A percentile compares a stretch with the other conserved stretches of the same genome.
phyloP scores from a whole-genome alignment of 2,797 vertebrate genomes.

The Micropoecilia bifurca region DNA sequence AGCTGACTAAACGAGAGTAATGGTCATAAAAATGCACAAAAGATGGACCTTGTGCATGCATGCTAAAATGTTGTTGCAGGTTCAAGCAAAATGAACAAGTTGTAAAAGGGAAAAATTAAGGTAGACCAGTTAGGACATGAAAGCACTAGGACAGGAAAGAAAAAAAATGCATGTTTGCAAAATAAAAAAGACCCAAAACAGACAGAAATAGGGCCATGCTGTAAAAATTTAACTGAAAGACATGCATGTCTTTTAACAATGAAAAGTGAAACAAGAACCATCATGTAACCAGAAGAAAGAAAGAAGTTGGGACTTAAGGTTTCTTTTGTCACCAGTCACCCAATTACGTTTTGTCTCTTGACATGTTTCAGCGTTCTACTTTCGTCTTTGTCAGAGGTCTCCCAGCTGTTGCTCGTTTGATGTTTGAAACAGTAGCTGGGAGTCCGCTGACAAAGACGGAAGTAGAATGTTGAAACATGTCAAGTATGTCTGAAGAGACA shows the following conservation, averaged over 20 bases:
- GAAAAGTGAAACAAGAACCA: background rate
- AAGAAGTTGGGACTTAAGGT: background rate
- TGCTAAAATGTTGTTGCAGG: background rate
- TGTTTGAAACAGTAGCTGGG: too few relatives aligned
- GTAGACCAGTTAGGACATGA: background rate
- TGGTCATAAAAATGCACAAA: background rate
- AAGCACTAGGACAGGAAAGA: background rate
- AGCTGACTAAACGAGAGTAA: background rate
- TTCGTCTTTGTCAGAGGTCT: background rate
- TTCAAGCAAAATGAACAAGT: background rate
- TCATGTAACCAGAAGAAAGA: background rate
- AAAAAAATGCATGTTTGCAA: background rate
- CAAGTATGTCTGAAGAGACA: background rate
- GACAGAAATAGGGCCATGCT: background rate
- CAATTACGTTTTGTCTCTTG: background rate
- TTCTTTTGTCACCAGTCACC: background rate
- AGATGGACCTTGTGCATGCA: background rate
- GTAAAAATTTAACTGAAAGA: background rate
- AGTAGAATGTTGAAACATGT: background rate
- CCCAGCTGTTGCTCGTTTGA: background rate
- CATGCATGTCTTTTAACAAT: background rate
- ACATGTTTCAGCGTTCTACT: background rate
- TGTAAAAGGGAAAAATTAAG: background rate
- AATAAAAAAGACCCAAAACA: background rate
- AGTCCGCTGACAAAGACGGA: background rate